Evolutionary conservation across 2,797 vertebrate species (phyloP).

Genomic region (Odontamblyopus lacepedii): DNA sequence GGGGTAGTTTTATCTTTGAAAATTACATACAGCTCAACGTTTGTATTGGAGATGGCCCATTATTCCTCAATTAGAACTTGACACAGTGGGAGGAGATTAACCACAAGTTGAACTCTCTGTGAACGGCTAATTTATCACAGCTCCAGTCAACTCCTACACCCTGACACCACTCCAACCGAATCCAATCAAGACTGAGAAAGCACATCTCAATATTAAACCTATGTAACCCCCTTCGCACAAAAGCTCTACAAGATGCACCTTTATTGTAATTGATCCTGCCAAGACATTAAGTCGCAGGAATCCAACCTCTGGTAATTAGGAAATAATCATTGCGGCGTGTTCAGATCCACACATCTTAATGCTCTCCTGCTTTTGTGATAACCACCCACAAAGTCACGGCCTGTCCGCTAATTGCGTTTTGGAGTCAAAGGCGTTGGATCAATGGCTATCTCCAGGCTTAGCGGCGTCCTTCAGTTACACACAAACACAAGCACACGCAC

Average conservation of each 20-base stretch:
- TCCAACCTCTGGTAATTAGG: constrained; percentile 45
- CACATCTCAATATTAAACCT: constrained; percentile 7
- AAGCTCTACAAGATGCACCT: constrained; percentile 6
- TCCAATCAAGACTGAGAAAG: neutral
- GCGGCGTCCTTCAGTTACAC: constrained; percentile 57
- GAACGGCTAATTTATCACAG: constrained; percentile 10
- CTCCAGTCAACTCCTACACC: neutral
- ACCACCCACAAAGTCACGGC: constrained; percentile 54
- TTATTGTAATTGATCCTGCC: constrained; percentile 11
- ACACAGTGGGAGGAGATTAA: constrained; percentile 22
- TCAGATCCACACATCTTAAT: constrained; percentile 48
- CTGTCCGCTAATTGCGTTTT: constrained; percentile 68
- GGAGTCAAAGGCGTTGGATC: constrained; percentile 64
- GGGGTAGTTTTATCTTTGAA: too few species aligned
- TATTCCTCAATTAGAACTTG: constrained; percentile 26
- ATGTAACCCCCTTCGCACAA: neutral
- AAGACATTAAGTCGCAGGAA: constrained; percentile 38
- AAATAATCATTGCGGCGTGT: constrained; percentile 44
- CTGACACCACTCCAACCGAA: neutral
- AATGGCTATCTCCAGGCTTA: constrained; percentile 57
- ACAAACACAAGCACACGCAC: constrained; percentile 33
- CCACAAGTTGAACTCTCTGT: constrained; percentile 17
- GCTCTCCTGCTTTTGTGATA: constrained; percentile 44
- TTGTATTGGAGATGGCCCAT: constrained; percentile 29
- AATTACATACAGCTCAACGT: neutral